A percentile compares a stretch with the other conserved stretches of the same genome.
Conservation (phyloP, 2,888 invertebrate species). For the Laothoe populi region DNA sequence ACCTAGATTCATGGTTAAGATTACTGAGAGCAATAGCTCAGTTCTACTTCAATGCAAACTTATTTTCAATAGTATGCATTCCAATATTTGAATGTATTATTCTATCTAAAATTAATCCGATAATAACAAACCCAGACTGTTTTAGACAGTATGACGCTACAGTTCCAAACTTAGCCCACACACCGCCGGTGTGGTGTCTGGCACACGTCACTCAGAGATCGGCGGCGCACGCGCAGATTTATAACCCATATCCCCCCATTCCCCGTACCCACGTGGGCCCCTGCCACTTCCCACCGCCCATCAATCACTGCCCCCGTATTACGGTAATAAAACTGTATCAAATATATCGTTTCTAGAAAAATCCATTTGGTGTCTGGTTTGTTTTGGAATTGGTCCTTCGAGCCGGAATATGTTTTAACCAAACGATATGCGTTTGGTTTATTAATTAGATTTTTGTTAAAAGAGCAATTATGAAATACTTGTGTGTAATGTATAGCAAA, state of each 20-base stretch:
- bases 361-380: neutral
- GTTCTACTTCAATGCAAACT: no score
- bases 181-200: slow-evolving; percentile 33
- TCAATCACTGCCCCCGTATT: slow-evolving; percentile 20
- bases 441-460: no score
- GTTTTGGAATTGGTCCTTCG: neutral
- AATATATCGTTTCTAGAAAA: slow-evolving; percentile 14
- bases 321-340: slow-evolving; percentile 16
- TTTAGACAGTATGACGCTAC: slow-evolving; percentile 9
- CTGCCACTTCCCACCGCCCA: neutral
- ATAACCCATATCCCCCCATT: slow-evolving; percentile 31
- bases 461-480: no score
- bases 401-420: neutral
- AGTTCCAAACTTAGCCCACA: slow-evolving; percentile 6
- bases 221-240: slow-evolving; percentile 38
- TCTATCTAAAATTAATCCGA: neutral
- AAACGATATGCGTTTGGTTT: neutral
- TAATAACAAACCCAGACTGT: neutral
- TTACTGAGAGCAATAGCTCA: no score
- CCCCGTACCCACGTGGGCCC: neutral
- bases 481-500: no score
- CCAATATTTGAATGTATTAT: neutral
- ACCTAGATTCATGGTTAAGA: no score
- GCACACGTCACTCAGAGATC: slow-evolving; percentile 41
- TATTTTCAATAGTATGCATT: no score